Evolutionary conservation across 2,113 vertebrate genomes (phyloP).

Genomic region (Pachycephala philippinensis): DNA sequence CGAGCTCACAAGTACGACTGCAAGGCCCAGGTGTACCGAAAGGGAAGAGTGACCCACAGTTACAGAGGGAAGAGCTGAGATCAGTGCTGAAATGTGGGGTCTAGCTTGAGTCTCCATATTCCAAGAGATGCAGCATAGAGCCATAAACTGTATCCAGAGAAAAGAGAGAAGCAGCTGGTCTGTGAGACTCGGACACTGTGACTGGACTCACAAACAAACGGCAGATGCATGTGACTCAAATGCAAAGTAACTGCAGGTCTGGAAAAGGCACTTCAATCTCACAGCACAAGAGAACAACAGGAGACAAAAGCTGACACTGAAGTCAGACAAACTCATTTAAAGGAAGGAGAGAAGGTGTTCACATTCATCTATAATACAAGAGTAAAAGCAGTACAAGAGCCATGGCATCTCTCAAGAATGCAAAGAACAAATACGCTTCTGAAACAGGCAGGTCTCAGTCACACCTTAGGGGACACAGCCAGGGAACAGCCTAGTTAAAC

Average conservation of each 20-base stretch:
- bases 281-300: neutral
- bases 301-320: neutral
- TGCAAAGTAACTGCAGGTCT: neutral
- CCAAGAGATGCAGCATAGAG: neutral
- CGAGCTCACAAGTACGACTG: rapidly evolving
- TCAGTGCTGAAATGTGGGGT: rapidly evolving
- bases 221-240: neutral
- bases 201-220: neutral
- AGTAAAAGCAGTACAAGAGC: neutral
- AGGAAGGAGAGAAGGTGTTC: neutral
- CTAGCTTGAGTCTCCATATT: neutral
- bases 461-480: rapidly evolving
- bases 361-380: neutral
- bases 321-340: neutral
- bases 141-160: neutral
- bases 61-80: neutral
- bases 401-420: neutral
- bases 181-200: neutral
- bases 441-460: neutral
- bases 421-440: neutral
- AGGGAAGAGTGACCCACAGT: rapidly evolving
- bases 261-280: neutral
- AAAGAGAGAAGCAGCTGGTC: neutral
- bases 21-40: rapidly evolving
- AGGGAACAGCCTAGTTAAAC: neutral